Evolutionary conservation across 2,797 vertebrate genomes (phyloP), one percentile per base, ranked within the genome.

Genomic region (Gila robusta): DNA sequence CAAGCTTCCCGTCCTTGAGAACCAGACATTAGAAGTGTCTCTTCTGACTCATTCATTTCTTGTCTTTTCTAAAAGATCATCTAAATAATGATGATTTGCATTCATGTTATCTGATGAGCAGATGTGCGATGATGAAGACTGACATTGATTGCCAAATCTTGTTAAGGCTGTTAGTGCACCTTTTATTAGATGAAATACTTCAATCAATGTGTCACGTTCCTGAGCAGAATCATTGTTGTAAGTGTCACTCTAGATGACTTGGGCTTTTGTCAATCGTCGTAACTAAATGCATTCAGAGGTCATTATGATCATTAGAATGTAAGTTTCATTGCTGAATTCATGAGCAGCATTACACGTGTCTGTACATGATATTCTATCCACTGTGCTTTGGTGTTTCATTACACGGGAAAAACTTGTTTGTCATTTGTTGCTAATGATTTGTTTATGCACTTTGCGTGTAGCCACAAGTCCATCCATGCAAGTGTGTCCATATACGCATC

Each of bases 101-200:
- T 83, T 76, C 56, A 66, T 79, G 37, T 59, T 54, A 62, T 79
- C 66, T 49, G 76, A 79, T 85, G 76, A 85, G 83, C 83, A 85
- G 83, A 85, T 85, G 83, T 79, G 52, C 37, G 5, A 52, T 10
- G 26, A 62, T 44, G 28, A 62, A 59, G 74, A 71, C 52, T 47
- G 83, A 71, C 4, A 21, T 67, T 85, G 49, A 85, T 85, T 72
- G 83, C 76, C 32, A 79, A 72, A 26, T 52, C 66, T 26, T 62
- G 37, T 69, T 19, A 62, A 26, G 1, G 66, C 66, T 79, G 83
- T 85, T 79, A 71, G 77, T 71, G 66, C 37, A 70, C 52, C 74
- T 85, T 62, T 79, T 44, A 85, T 79, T 71, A 71, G 28, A 70
- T 62, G 26, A 47, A 79, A 79, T 62, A 35, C 37, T 71, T 79